A percentile compares a stretch with the other conserved stretches of the same genome.
Evolutionary conservation across 2,888 invertebrate genomes (phyloP).

Genomic region (Pomacea canaliculata): DNA sequence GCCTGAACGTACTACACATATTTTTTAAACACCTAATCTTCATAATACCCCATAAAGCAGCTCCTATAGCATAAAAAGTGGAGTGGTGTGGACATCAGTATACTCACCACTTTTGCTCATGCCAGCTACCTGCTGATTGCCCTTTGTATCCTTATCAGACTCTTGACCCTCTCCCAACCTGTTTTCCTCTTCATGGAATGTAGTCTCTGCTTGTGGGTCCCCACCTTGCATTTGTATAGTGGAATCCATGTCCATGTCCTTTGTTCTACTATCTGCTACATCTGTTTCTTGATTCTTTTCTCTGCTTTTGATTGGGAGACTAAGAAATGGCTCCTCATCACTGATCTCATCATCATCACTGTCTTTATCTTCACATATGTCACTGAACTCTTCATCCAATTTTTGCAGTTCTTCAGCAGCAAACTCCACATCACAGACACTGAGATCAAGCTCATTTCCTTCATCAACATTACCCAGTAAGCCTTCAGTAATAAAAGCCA

Average conservation of each 20-base stretch:
- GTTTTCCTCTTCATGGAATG: constrained; percentile 18
- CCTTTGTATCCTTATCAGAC: constrained; percentile 18
- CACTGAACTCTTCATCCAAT: constrained; percentile 59
- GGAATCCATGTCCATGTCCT: no score
- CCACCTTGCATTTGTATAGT: no score
- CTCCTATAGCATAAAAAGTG: no score
- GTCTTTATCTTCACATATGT: constrained; percentile 39
- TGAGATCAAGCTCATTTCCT: constrained; percentile 41
- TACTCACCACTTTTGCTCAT: constrained; percentile 1
- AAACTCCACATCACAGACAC: constrained; percentile 48
- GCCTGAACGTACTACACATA: no score
- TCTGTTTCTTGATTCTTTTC: neutral
- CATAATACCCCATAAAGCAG: no score
- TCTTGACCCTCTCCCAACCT: constrained; percentile 31
- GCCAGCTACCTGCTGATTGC: neutral
- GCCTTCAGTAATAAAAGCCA: constrained; percentile 10
- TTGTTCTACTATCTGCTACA: neutral
- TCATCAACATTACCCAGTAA: constrained; percentile 31
- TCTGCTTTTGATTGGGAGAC: constrained; percentile 7
- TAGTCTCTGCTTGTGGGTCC: neutral
- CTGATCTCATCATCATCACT: constrained; percentile 14
- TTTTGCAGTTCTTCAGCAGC: constrained; percentile 51
- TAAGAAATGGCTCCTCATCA: constrained; percentile 13
- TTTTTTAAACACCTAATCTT: no score
- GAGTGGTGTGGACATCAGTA: no score